Percentiles rank a stretch among this genome's conserved stretches.
Evolutionary conservation across 2,888 invertebrate genomes (phyloP).

Genomic region (Ormia ochracea): DNA sequence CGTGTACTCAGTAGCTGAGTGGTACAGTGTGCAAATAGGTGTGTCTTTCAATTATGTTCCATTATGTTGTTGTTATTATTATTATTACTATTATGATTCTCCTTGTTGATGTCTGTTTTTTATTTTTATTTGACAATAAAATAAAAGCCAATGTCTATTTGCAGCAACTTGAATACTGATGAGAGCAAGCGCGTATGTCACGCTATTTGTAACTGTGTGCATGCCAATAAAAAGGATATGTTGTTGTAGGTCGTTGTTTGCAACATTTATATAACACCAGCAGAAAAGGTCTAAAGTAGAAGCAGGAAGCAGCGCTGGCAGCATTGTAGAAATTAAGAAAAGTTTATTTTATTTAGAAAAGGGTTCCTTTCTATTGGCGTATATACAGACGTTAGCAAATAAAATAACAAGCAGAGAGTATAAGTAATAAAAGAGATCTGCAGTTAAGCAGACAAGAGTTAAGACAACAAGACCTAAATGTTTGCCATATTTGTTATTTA

Average conservation of each 20-base stretch:
- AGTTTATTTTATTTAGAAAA: not conserved
- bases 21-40: constrained; percentile 38
- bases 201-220: not conserved
- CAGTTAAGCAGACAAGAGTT: not conserved
- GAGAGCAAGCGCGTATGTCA: not conserved
- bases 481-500: not conserved
- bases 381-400: too few relatives aligned
- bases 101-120: constrained; percentile 15
- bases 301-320: not conserved
- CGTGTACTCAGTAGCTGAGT: too few relatives aligned
- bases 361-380: too few relatives aligned
- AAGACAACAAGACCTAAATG: not conserved
- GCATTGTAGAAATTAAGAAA: not conserved
- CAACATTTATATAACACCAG: constrained; percentile 13
- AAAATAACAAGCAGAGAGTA: not conserved
- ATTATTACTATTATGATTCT: not conserved
- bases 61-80: constrained; percentile 14
- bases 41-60: constrained; percentile 46
- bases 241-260: constrained; percentile 38
- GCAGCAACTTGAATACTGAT: constrained; percentile 7
- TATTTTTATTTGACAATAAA: constrained; percentile 39
- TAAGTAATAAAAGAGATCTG: not conserved
- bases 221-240: constrained; percentile 10
- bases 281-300: constrained; percentile 18
- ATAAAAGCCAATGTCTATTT: constrained; percentile 14